Base-by-base conservation (phyloP, 2,113 vertebrate genomes). In the Poeciliopsis turrubarensis region DNA sequence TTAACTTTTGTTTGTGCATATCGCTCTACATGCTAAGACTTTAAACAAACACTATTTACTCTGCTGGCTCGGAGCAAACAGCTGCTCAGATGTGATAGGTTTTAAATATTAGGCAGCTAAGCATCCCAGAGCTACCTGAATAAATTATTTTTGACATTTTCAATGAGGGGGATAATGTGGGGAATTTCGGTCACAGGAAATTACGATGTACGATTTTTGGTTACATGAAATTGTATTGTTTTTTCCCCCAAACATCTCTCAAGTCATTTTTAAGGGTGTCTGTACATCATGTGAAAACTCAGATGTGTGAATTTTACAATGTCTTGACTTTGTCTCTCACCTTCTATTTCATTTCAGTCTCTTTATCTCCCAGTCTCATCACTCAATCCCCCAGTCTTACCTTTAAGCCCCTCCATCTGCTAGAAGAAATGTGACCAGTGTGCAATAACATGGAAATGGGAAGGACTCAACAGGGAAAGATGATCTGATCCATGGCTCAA, bases 61-160 rank as follows among this genome's bases (percentile, higher is more conserved):
- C 74, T 47, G 81, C 69, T 89, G 90, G 89, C 89, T 83, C 72
- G 62, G 71, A 85, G 91, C 86, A 88, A 91, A 91, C 92, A 93
- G 89, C 91, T 93, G 92, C 81, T 90, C 80, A 44, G 82, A 82
- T 68, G 86, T 60, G 91, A 92, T 93, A 89, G 65, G 81, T 89
- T 84, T 93, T 89, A 91, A 91, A 92, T 87, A 92, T 93, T 88
- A 90, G 86, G 85, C 81, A 74, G 90, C 74, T 68, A 81, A 87
- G 85, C 91, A 79, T 90, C 82, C 73, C 75, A 70, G 17, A 89
- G 88, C 91, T 86, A 87, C 90, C 89, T 79, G 89, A 93, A 92
- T 94, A 89, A 91, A 94, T 93, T 91, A 92, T 77, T 79, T 77
- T 73, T 92, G 91, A 92, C 89, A 93, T 93, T 92, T 92, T 83